Percentiles rank a stretch among this genome's conserved stretches.
These are phyloP conservation scores for Lithobius niger DNA, from an alignment of 1,140 invertebrate genomes.

Conservation along the genomic window DNA sequence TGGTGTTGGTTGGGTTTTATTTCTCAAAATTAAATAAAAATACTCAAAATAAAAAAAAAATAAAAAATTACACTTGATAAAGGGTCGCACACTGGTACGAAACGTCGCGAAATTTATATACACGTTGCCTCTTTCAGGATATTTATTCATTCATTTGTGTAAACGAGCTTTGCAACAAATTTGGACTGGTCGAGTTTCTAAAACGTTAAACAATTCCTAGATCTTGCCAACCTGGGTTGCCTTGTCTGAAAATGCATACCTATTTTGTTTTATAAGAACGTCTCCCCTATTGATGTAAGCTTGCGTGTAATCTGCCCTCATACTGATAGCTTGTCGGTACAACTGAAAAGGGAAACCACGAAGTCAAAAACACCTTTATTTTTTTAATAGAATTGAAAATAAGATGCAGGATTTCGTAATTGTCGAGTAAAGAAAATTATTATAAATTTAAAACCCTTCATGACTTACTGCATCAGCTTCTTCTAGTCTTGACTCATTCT, in stretches of 20 bases:
- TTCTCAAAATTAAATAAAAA: too few relatives aligned
- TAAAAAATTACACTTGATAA: too few relatives aligned
- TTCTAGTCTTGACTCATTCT: slow-evolving; percentile 76
- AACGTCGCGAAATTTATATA: too few relatives aligned
- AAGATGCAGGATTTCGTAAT: too few relatives aligned
- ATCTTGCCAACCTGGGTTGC: too few relatives aligned
- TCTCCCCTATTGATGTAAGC: slow-evolving; percentile 95
- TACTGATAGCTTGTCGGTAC: slow-evolving; percentile 87
- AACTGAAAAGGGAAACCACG: slow-evolving; percentile 33
- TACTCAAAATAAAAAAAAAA: too few relatives aligned
- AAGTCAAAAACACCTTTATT: too few relatives aligned
- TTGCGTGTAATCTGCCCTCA: slow-evolving; percentile 92
- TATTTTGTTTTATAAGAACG: slow-evolving; percentile 86
- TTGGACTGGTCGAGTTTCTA: too few relatives aligned
- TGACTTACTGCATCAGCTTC: slow-evolving; percentile 67
- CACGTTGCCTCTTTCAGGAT: too few relatives aligned
- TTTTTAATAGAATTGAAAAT: too few relatives aligned
- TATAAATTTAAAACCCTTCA: not conserved
- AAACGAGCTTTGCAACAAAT: not conserved
- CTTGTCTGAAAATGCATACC: slow-evolving; percentile 22
- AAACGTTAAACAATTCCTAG: not conserved
- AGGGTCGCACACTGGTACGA: too few relatives aligned
- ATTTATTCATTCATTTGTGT: not conserved
- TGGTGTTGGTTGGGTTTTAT: too few relatives aligned
- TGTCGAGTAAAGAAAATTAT: not conserved